phyloP scores from a whole-genome alignment of 2,888 invertebrate species.

The Bimastos eiseni region DNA sequence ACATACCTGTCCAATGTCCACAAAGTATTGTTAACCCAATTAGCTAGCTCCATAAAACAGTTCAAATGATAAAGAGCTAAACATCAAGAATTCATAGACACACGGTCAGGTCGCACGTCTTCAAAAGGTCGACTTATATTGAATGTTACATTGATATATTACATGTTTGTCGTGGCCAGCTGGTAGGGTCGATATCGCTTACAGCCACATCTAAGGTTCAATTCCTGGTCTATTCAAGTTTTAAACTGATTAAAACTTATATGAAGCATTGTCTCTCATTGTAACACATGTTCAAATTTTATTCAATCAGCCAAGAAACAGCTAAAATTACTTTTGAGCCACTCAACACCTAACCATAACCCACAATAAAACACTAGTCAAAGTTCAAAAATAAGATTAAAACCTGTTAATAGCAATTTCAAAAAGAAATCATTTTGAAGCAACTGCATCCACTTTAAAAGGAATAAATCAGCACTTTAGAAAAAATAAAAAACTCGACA shows the following conservation, averaged over 20 bases:
- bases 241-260: not conserved
- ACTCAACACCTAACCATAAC: too few relatives aligned
- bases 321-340: too few relatives aligned
- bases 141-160: not conserved
- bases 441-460: too few relatives aligned
- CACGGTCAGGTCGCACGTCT: not conserved
- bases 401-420: too few relatives aligned
- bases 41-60: not conserved
- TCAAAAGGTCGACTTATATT: not conserved
- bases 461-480: too few relatives aligned
- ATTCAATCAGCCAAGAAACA: too few relatives aligned
- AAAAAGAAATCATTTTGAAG: too few relatives aligned
- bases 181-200: too few relatives aligned
- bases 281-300: too few relatives aligned
- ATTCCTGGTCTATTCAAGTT: not conserved
- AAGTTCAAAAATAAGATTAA: not conserved
- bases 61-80: not conserved
- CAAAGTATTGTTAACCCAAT: not conserved
- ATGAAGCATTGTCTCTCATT: too few relatives aligned
- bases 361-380: too few relatives aligned
- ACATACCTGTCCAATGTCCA: constrained; percentile 70
- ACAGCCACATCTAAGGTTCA: not conserved
- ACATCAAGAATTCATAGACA: not conserved
- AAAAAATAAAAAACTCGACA: too few relatives aligned
- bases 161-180: not conserved